Evolutionary conservation across 1,140 invertebrate species (phyloP).

Genomic region (Heterodera schachtii): DNA sequence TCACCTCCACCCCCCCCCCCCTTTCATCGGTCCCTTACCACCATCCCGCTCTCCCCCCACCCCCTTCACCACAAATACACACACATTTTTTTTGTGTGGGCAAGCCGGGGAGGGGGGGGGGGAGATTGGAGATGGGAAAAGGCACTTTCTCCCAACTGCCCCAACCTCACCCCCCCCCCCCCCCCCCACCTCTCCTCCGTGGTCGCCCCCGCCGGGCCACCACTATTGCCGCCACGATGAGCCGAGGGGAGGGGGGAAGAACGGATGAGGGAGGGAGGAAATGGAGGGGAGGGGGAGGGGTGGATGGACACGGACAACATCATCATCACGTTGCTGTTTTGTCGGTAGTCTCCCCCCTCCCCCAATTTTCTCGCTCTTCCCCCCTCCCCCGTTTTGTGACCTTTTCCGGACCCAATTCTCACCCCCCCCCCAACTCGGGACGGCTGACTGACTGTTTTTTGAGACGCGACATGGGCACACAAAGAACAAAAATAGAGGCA

Average conservation of each 20-base stretch:
- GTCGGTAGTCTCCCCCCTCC: not conserved
- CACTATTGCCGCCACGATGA: not conserved
- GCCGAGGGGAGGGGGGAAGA: not conserved
- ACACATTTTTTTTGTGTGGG: conserved; percentile 11
- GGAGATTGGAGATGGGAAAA: conserved; percentile 9
- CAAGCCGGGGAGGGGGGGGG: conserved; percentile 6
- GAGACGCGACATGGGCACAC: too few relatives aligned
- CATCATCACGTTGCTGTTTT: not conserved
- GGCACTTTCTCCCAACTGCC: conserved; percentile 13
- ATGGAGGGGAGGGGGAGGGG: too few relatives aligned
- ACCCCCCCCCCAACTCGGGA: too few relatives aligned
- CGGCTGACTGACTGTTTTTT: too few relatives aligned
- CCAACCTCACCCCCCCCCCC: not conserved
- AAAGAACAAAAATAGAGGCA: too few relatives aligned
- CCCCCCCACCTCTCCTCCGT: not conserved
- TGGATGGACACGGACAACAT: not conserved
- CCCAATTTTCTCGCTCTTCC: not conserved
- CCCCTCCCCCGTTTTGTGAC: not conserved
- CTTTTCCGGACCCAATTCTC: not conserved
- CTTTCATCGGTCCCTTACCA: not conserved
- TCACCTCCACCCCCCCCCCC: not conserved
- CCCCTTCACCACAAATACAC: not conserved
- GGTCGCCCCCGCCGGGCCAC: not conserved
- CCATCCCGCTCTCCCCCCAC: conserved; percentile 2
- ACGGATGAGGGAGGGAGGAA: not conserved